A percentile compares a stretch with the other conserved stretches of the same genome.
These are phyloP conservation scores for Zapornia atra DNA, from an alignment of 2,113 vertebrate genomes.

Conservation along the genomic window DNA sequence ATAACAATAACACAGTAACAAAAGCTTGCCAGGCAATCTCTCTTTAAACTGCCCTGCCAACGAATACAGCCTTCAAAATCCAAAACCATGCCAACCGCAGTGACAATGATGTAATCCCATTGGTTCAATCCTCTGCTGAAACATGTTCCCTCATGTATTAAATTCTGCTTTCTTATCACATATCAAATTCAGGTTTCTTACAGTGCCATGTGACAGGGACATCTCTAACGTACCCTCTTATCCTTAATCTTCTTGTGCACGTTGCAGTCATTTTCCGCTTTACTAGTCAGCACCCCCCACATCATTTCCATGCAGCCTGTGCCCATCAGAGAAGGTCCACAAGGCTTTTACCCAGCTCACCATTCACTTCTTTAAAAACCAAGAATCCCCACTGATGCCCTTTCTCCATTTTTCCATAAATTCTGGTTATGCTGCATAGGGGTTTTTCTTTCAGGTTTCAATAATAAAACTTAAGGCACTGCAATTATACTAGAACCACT, in stretches of 20 bases:
- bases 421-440: accelerated
- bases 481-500: neutral
- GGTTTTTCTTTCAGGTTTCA: neutral
- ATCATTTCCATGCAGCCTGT: accelerated
- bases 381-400: neutral
- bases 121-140: neutral
- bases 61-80: neutral
- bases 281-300: neutral
- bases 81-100: neutral
- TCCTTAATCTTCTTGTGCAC: accelerated
- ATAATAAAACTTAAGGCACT: neutral
- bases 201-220: neutral
- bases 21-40: neutral
- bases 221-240: neutral
- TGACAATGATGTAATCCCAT: neutral
- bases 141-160: neutral
- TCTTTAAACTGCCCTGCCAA: neutral
- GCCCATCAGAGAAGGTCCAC: accelerated
- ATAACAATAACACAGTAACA: neutral
- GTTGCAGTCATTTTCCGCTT: neutral
- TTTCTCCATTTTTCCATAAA: neutral
- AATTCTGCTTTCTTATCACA: neutral
- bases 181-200: neutral
- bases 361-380: neutral
- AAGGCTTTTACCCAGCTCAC: neutral